Evolutionary conservation across 2,113 vertebrate genomes (phyloP).

Genomic region (Cathartes aura): DNA sequence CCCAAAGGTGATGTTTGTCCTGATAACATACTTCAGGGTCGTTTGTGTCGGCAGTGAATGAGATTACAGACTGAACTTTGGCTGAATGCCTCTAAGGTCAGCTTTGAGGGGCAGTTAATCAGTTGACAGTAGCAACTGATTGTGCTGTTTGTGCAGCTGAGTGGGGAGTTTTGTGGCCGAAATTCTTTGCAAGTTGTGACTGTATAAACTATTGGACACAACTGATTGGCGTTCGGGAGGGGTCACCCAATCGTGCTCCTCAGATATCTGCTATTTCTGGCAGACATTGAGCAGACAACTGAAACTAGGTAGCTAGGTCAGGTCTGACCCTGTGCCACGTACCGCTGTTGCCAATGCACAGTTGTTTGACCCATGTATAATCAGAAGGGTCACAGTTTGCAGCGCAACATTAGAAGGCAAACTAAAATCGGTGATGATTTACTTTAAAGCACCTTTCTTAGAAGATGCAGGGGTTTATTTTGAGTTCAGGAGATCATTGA

Average conservation of each 20-base stretch:
- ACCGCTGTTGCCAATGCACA: accelerated
- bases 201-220: accelerated
- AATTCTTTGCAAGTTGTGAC: not conserved
- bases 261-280: not conserved
- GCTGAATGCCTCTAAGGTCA: not conserved
- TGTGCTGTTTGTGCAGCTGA: not conserved
- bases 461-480: not conserved
- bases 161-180: not conserved
- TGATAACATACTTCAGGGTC: not conserved
- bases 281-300: not conserved
- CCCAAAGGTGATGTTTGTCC: constrained; percentile 87
- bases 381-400: not conserved
- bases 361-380: not conserved
- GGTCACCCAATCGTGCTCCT: accelerated
- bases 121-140: not conserved
- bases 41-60: not conserved
- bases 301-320: not conserved
- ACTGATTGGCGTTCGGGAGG: accelerated
- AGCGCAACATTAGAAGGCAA: not conserved
- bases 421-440: not conserved
- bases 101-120: not conserved
- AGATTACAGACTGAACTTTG: not conserved
- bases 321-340: not conserved
- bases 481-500: not conserved
- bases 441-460: not conserved